These are phyloP conservation scores for Acanthopagrus latus DNA, from an alignment of 2,797 vertebrate genomes.

Conservation along the genomic window DNA sequence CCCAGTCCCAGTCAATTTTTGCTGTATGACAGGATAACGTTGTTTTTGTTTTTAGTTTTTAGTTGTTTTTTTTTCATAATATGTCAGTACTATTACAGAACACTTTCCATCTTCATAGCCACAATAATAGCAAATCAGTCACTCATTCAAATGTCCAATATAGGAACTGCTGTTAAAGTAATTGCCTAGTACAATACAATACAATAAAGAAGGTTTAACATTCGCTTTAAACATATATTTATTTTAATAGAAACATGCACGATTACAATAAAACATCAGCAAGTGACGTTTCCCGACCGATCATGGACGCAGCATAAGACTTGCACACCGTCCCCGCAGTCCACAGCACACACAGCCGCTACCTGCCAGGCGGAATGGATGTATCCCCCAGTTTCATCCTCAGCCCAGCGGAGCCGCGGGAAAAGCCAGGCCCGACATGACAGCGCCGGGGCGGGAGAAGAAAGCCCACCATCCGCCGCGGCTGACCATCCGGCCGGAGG, in stretches of 20 bases:
- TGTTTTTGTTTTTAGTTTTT: too few relatives aligned
- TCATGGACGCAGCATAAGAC: slow-evolving; percentile 54
- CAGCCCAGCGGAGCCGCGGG: slow-evolving; percentile 54
- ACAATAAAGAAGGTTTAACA: background rate
- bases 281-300: background rate
- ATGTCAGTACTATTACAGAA: background rate
- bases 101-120: background rate
- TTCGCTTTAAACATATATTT: too few relatives aligned
- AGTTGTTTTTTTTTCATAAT: background rate
- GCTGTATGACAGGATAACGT: background rate
- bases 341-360: slow-evolving; percentile 47
- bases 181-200: background rate
- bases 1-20: background rate
- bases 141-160: background rate
- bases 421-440: slow-evolving; percentile 82
- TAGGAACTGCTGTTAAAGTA: background rate
- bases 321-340: slow-evolving; percentile 37
- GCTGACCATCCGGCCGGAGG: slow-evolving; percentile 48
- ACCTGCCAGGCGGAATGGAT: slow-evolving; percentile 62
- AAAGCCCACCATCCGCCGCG: slow-evolving; percentile 52
- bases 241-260: too few relatives aligned
- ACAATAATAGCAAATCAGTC: background rate
- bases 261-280: background rate
- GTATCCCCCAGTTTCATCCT: slow-evolving; percentile 31
- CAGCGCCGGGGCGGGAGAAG: slow-evolving; percentile 66